Evolutionary conservation across 2,797 vertebrate species (phyloP).

Genomic region (Phyllotis vaccarum): DNA sequence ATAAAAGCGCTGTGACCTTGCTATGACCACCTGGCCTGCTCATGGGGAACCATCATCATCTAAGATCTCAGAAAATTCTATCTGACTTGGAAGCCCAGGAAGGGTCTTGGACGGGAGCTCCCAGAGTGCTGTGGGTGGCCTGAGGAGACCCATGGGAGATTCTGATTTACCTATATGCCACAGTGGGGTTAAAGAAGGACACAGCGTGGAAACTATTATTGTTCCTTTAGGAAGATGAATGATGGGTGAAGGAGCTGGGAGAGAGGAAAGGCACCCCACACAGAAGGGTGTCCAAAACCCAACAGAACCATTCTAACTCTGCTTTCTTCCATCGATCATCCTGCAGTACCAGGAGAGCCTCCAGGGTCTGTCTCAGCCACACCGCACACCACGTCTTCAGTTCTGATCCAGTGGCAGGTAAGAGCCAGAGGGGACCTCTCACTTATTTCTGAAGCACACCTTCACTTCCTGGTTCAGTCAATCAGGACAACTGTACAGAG

Average conservation of each 20-base stretch:
- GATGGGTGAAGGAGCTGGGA: neutral
- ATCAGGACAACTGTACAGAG: neutral
- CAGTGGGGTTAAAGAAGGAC: neutral
- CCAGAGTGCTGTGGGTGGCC: fast-evolving
- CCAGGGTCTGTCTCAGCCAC: conserved; percentile 93
- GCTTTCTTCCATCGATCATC: neutral
- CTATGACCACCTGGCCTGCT: neutral
- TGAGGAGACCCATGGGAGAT: neutral
- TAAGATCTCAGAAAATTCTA: too few species aligned
- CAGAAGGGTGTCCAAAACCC: fast-evolving
- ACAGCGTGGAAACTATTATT: too few species aligned
- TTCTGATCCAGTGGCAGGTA: conserved; percentile 98
- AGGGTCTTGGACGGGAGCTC: neutral
- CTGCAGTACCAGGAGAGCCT: conserved; percentile 94
- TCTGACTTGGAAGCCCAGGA: neutral
- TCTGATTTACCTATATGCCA: fast-evolving
- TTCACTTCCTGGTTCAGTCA: neutral
- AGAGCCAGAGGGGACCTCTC: neutral
- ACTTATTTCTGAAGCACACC: fast-evolving
- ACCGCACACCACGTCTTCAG: conserved; percentile 96
- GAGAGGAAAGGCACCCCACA: neutral
- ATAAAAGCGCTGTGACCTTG: neutral
- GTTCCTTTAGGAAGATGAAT: neutral
- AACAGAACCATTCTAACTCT: neutral
- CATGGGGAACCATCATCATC: neutral